Base-by-base conservation (phyloP, 2,797 vertebrate genomes). In the Sebastes minor region DNA sequence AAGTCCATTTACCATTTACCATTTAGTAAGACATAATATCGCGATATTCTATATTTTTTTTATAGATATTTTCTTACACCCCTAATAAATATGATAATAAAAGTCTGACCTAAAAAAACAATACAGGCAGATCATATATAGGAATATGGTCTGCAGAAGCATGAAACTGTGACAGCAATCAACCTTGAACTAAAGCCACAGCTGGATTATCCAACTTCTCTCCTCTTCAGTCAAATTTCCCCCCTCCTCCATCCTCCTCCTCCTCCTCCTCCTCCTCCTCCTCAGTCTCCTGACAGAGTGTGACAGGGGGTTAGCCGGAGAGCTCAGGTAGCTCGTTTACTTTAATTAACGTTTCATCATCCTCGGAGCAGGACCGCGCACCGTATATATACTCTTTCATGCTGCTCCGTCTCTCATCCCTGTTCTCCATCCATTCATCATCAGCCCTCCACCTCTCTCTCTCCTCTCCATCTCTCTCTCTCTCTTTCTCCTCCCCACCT, bases 281-380 rank as follows among this genome's bases (percentile, higher is more conserved):
- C 23, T 9, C 25, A 76, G 86, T 82, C 82, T 90, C 90, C 89
- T 94, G 93, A 92, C 94, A 93, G 87, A 87, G 84, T 87, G 93
- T 94, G 93, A 94, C 93, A 92, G 86, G 92, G 91, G 93, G 92
- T 95, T 91, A 94, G 88, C 89, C 85, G 76, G 78, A 86, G 91
- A 93, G 94, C 92, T 93, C 93, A 95, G 93, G 93, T 93, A 95
- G 89, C 95, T 96, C 91, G 90, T 96, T 95, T 94, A 94, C 92
- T 95, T 94, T 95, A 95, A 95, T 95, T 94, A 95, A 94, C 89
- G 92, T 94, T 95, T 95, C 95, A 95, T 95, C 95, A 94, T 92
- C 88, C 91, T 92, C 88, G 83, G 89, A 90, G 92, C 88, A 74
- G 89, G 91, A 88, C 92, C 89, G 86, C 82, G 89, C 86, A 73